Base-by-base conservation (phyloP, 2,797 vertebrate species). In the Champsocephalus gunnari region DNA sequence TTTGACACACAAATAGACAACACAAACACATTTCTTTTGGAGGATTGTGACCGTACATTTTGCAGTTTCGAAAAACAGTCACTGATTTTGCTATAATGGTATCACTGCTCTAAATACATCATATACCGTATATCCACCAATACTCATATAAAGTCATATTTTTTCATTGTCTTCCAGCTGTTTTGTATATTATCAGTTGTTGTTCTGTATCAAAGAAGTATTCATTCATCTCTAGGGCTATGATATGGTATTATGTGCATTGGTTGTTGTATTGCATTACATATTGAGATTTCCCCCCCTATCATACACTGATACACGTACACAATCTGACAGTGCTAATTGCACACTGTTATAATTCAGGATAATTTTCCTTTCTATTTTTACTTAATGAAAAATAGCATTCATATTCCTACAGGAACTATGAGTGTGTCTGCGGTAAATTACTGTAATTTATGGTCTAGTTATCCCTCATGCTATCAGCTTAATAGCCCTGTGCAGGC, bases 361-460 rank as follows among this genome's bases (percentile, higher is more conserved):
- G 1, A 62, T 79, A 8, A 28, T 66, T 60, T 66, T 71, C 54
- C 12, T 44, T 38, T 73, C 28, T 71, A 68, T 9, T 69, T 41
- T 50, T 58, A 75, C 67, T 41, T 61, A 74, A 72, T 89, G 72
- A 83, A 81, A 76, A 87, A 85, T 69, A 70, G 68, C 70, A 71
- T 68, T 53, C 57, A 63, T 82, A 80, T 75, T 86, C 84, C 84
- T 83, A 17, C 43, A 79, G 89, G 82, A 87, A 84, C 80, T 78
- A 83, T 91, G 85, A 76, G 79, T 72, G 57, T 2, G 3, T 71
- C 72, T 81, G 66, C 49, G 55, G 66, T 74, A 83, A 85, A 89
- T 83, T 56, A 82, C 80, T 74, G 64, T 84, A 84, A 89, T 87
- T 86, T 84, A 87, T 86, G 69, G 53, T 84, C 53, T 65, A 53